Percentiles rank a stretch among this genome's conserved stretches.
Evolutionary conservation across 92 coral and sea anemone species (phyloP).

Genomic region (Porites rus): DNA sequence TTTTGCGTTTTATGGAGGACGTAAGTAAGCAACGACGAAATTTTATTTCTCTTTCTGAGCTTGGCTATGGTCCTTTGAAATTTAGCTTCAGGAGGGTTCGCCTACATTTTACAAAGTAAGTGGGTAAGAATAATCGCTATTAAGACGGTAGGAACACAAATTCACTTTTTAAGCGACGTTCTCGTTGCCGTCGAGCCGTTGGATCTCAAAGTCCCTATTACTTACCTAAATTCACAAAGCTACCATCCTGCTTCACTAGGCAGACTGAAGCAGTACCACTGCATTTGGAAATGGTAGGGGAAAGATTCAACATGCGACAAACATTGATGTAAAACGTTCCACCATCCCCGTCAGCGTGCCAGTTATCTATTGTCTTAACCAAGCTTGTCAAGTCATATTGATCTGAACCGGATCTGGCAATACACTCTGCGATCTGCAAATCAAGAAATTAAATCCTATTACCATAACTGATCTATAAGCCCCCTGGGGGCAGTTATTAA

Average conservation of each 20-base stretch:
- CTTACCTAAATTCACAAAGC: conserved; percentile 69
- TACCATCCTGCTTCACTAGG: conserved; percentile 36
- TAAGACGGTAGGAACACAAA: too few relatives aligned
- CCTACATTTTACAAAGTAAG: too few relatives aligned
- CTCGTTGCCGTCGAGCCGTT: too few relatives aligned
- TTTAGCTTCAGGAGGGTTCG: too few relatives aligned
- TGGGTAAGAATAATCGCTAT: too few relatives aligned
- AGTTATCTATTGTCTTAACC: conserved; percentile 79
- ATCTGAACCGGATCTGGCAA: conserved; percentile 70
- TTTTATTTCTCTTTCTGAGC: too few relatives aligned
- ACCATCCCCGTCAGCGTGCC: conserved; percentile 47
- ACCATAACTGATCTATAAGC: neutral
- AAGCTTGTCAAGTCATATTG: conserved; percentile 87
- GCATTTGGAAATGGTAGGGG: conserved; percentile 62
- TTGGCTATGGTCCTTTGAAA: too few relatives aligned
- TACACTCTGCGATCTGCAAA: conserved; percentile 73
- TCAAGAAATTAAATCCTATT: neutral
- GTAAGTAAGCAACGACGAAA: too few relatives aligned
- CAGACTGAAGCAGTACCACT: conserved; percentile 83
- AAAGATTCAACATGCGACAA: conserved; percentile 85
- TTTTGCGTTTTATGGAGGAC: too few relatives aligned
- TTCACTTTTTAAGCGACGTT: too few relatives aligned
- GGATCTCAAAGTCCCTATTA: too few relatives aligned
- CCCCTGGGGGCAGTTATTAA: too few relatives aligned
- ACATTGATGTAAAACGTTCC: conserved; percentile 87